Evolutionary conservation across 1,140 invertebrate species (phyloP), one percentile per base, ranked within the genome.

Genomic region (Calliopsis andreniformis): DNA sequence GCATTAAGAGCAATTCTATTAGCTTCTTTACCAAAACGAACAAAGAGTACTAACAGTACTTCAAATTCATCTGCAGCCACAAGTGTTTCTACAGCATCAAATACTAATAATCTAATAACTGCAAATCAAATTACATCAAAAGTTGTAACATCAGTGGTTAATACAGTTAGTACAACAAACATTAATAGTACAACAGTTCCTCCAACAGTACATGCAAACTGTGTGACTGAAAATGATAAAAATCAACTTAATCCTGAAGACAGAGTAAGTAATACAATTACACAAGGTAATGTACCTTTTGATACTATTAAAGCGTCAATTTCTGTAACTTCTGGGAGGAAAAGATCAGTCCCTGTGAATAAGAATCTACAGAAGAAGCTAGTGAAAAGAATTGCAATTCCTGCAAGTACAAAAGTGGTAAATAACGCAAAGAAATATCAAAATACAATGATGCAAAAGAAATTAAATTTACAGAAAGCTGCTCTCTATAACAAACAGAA

Each of bases 341-440:
- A 72, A 62, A 80, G 78, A 78, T 42, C 59, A 56, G 0, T 49
- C 45, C 35, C 70, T 30, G 16, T 58, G 8, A 10, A n/a, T 16
- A 86, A 82, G 43, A 69, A 67, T 32, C 66, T 82, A 45, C 35
- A 67, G 12, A 89, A 80, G 23, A 91, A 90, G 73, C 32, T 87
- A 4, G 25, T 80, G 0, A 91, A 86, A 58, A 86, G 83, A 64
- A 51, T 69, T 12, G 35, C 78, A 20, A 86, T 87, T 35, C 76
- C 87, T n/a, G 83, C 83, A 4, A 84, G 84, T 8, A 85, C 87
- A 4, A 91, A 87, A 62, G 83, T 87, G n/a, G 84, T 90, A 5
- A 89, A 89, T 51, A 89, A 89, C 39, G 87, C 89, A 0, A 89
- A 90, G 49, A 89, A 85, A 14, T 87, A 85, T 49, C 88, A 89